Evolutionary conservation across 2,888 invertebrate genomes (phyloP).

Genomic region (Anticlea derivata): DNA sequence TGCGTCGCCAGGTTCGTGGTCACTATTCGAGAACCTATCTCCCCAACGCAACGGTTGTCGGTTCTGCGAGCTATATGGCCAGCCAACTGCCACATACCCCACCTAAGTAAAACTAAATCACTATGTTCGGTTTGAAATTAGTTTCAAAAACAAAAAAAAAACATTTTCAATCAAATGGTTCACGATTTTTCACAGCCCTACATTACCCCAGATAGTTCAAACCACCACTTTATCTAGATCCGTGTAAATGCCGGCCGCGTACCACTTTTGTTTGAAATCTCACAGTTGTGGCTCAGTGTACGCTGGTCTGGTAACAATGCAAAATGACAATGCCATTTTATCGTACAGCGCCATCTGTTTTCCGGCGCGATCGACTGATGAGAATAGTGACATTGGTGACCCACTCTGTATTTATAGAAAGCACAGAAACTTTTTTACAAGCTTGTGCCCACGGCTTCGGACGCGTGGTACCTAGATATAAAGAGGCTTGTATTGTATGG

Average conservation of each 20-base stretch:
- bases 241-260: constrained; percentile 11
- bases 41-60: no score
- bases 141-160: neutral
- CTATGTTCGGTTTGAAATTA: no score
- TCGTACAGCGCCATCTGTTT: constrained; percentile 38
- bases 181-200: constrained; percentile 8
- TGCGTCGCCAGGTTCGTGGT: no score
- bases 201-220: constrained; percentile 16
- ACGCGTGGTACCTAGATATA: no score
- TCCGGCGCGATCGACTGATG: constrained; percentile 15
- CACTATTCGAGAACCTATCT: no score
- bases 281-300: constrained; percentile 36
- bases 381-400: constrained; percentile 12
- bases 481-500: no score
- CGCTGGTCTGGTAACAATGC: constrained; percentile 40
- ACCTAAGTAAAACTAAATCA: no score
- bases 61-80: no score
- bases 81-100: no score
- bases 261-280: constrained; percentile 19
- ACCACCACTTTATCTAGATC: constrained; percentile 15
- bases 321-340: constrained; percentile 44
- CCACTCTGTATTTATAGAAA: constrained; percentile 3
- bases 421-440: no score
- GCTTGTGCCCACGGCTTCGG: no score
- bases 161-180: neutral